Conservation (phyloP, 2,888 invertebrate genomes). For the Kryphioiulus occultus region DNA sequence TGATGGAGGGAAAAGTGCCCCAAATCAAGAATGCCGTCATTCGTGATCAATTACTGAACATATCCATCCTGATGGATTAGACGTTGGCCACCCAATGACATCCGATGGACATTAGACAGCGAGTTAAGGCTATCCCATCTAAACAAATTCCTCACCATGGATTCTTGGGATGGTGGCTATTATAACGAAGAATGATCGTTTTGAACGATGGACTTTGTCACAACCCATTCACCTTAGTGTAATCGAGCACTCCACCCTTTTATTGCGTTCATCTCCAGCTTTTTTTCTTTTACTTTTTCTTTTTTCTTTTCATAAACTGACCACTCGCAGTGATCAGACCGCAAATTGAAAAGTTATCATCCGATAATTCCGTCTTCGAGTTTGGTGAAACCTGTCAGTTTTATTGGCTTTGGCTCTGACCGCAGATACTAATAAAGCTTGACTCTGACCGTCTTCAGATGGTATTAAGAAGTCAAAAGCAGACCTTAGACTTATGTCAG, state of each 20-base stretch:
- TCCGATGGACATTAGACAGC: slow-evolving; percentile 22
- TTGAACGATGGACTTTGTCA: slow-evolving; percentile 15
- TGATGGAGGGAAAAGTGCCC: slow-evolving; percentile 21
- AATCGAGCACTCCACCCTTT: neutral
- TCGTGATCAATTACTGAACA: slow-evolving; percentile 21
- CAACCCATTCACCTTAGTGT: slow-evolving; percentile 14
- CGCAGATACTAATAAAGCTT: neutral
- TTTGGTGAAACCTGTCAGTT: neutral
- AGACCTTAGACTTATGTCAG: neutral
- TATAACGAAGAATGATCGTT: neutral
- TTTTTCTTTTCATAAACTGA: neutral
- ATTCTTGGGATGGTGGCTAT: neutral
- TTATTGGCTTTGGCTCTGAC: neutral
- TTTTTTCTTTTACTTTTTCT: neutral
- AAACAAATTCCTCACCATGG: slow-evolving; percentile 8
- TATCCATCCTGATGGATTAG: slow-evolving; percentile 20
- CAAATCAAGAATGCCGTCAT: slow-evolving; percentile 35
- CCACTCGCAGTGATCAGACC: neutral
- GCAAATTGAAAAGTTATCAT: slow-evolving; percentile 22
- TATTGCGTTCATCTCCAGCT: neutral
- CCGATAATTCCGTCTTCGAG: neutral
- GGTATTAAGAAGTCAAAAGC: neutral
- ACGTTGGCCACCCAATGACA: slow-evolving; percentile 22
- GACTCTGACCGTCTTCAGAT: neutral
- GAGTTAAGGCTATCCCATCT: neutral